Percentiles rank a stretch among this genome's conserved stretches.
Conservation (phyloP, 1,140 invertebrate species). For the Zaprionus vittiger region DNA sequence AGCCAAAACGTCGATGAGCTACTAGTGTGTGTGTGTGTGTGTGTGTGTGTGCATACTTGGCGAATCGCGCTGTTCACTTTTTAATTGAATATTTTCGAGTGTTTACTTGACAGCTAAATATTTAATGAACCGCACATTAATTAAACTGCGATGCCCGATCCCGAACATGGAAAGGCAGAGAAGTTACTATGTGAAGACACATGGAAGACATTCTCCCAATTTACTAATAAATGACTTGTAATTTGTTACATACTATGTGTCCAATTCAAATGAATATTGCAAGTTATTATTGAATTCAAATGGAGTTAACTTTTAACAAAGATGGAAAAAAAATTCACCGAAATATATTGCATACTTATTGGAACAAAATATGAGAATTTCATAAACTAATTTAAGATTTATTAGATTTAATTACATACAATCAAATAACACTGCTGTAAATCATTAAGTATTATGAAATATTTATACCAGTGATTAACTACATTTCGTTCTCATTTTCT, state of each 20-base stretch:
- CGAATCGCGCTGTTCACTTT: conserved; percentile 55
- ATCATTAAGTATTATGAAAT: too few species aligned
- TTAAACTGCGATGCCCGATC: conserved; percentile 40
- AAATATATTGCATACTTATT: too few species aligned
- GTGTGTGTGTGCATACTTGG: conserved; percentile 26
- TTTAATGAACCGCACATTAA: conserved; percentile 72
- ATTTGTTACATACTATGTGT: background rate
- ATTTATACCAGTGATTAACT: too few species aligned
- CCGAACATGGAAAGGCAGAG: background rate
- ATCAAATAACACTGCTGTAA: too few species aligned
- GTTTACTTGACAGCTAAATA: conserved; percentile 77
- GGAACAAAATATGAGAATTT: too few species aligned
- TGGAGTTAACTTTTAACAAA: too few species aligned
- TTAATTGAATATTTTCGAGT: conserved; percentile 82
- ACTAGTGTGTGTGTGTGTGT: conserved; percentile 15
- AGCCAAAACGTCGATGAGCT: conserved; percentile 3
- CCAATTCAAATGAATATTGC: too few species aligned
- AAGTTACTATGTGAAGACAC: background rate
- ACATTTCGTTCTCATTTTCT: too few species aligned
- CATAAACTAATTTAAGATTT: too few species aligned
- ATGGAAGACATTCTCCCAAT: background rate
- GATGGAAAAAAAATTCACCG: too few species aligned
- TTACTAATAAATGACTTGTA: background rate
- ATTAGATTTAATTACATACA: too few species aligned
- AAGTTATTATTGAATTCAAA: too few species aligned